Base-by-base conservation (phyloP, 2,113 vertebrate species). In the Thalassoma bifasciatum region DNA sequence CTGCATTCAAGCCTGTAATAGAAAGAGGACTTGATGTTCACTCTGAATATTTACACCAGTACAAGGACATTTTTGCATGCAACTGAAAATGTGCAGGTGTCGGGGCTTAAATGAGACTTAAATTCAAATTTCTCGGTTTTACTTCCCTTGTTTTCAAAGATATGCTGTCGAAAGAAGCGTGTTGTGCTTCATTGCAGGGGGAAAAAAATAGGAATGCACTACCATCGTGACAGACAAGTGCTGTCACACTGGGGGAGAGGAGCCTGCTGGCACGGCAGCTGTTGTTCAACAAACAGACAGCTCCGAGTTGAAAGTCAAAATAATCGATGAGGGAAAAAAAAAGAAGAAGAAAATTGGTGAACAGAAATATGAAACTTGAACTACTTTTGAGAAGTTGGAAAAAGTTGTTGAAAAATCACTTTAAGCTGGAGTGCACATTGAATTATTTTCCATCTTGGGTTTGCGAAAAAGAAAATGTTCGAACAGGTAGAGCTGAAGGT, bases 251-350 rank as follows among this genome's bases (percentile, higher is more conserved):
- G 21, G 42, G 36, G 58, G 34, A 57, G 24, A 44, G 58, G 58
- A 30, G 36, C 37, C 52, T 47, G 74, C 40, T 65, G 69, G 52
- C 51, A 53, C 63, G 53, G 53, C 64, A 77, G 68, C 68, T 68
- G 63, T 58, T 72, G 63, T 17, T 16, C 24, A 66, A 40, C 2
- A 40, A 11, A 40, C 38, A 40, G 38, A 53, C n/a, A 13, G 58
- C 38, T 56, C n/a, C n/a, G 37, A 68, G 40, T 57, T 50, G 9
- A 40, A 5, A 40, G 12, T 13, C 38, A 40, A 40, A 13, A 40
- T 12, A 13, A 40, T 10, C 12, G 42, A 44, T 16, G 5, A 44
- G 5, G 1, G 13, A 44, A 44, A 4, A 44, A 44, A 16, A 44
- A 16, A 2, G 13, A 44, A 44, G 3, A 16, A 44, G 42, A 44